Evolutionary conservation across 2,888 invertebrate genomes (phyloP).

Genomic region (Mythimna lalbum): DNA sequence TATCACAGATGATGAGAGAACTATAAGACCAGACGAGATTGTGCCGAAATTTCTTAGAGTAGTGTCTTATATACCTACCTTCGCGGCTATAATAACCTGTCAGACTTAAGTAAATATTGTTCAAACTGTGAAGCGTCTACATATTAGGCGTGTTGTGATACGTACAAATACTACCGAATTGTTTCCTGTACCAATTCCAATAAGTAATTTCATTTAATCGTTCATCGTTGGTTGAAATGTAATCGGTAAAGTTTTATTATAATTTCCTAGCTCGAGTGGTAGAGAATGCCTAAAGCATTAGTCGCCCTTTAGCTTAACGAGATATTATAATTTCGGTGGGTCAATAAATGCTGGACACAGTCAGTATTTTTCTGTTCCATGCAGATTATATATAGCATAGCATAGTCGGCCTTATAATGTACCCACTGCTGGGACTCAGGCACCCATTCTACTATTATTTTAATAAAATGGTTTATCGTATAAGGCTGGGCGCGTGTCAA

Average conservation of each 20-base stretch:
- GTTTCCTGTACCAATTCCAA: background rate
- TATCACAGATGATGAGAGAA: constrained; percentile 49
- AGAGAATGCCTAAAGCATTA: no score
- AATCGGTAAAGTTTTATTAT: background rate
- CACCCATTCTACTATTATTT: no score
- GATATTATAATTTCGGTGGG: no score
- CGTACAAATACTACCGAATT: background rate
- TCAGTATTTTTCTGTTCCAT: no score
- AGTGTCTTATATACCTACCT: constrained; percentile 66
- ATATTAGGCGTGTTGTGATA: background rate
- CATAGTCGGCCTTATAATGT: no score
- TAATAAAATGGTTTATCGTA: no score
- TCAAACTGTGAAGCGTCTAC: background rate
- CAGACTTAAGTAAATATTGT: constrained; percentile 52
- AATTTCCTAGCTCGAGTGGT: no score
- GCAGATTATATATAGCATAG: no score
- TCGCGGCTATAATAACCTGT: constrained; percentile 53
- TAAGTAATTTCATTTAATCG: background rate
- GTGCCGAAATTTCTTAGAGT: constrained; percentile 47
- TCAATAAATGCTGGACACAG: no score
- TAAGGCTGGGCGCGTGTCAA: no score
- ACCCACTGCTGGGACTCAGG: no score
- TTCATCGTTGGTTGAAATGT: background rate
- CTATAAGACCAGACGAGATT: constrained; percentile 30
- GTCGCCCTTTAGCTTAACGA: no score